Percentiles rank a stretch among this genome's conserved stretches.
Conservation (phyloP, 1,140 invertebrate species). For the Chironomus tepperi region DNA sequence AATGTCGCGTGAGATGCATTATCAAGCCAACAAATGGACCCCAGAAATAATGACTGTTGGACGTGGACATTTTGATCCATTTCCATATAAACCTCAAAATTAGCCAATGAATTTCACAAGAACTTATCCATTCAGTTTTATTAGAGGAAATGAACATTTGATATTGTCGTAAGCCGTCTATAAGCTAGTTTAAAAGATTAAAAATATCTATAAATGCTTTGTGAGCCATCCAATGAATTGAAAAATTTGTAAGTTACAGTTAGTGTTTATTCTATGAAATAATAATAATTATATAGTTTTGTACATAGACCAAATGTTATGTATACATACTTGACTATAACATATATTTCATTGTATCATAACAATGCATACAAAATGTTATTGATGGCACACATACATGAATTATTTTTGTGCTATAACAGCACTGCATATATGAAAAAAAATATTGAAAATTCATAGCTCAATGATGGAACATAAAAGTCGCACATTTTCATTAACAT, state of each 20-base stretch:
- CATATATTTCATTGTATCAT: too few species aligned
- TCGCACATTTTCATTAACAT: not conserved
- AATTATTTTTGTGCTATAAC: too few species aligned
- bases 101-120: not conserved
- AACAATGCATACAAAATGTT: too few species aligned
- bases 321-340: too few species aligned
- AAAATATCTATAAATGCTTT: not conserved
- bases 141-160: conserved; percentile 15
- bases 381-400: too few species aligned
- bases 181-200: not conserved
- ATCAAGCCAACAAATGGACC: conserved; percentile 42
- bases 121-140: not conserved
- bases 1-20: conserved; percentile 64
- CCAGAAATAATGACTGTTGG: conserved; percentile 28
- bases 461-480: conserved; percentile 13
- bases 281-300: not conserved
- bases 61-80: conserved; percentile 13
- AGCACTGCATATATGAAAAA: not conserved
- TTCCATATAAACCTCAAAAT: conserved; percentile 6
- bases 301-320: not conserved
- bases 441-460: conserved; percentile 14
- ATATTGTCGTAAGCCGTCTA: conserved; percentile 18
- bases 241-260: not conserved
- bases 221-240: not conserved
- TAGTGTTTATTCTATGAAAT: not conserved